Evolutionary conservation across 2,888 invertebrate genomes (phyloP), one percentile per base, ranked within the genome.

Genomic region (Cheilosia variabilis): DNA sequence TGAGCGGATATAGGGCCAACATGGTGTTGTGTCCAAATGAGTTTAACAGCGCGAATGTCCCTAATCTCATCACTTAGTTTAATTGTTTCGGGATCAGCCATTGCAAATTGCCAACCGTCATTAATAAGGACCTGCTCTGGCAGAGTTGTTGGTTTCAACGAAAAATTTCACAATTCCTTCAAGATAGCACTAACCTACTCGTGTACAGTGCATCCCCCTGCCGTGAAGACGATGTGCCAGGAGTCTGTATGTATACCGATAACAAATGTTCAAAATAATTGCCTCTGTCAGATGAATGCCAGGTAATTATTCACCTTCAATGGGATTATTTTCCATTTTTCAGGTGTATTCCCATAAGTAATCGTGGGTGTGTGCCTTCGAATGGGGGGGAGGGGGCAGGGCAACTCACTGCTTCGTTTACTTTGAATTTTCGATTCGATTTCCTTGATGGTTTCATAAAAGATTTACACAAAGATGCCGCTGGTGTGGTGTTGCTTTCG

Each of bases 281-380:
- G 86, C 86, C 76, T 41, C 62, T 68, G 86, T 86, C 86, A 81
- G 86, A 71, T 68, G 77, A 72, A 86, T 72, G 71, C 76, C 37
- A 81, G 76, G 72, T 81, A 86, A 81, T 86, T 86, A 86, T 81
- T 86, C 81, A 86, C 81, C 81, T 81, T 86, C 86, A 81, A 76
- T 86, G 72, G 71, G 76, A 86, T 76, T 68, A 76, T 80, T 86
- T 81, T 86, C 81, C 86, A 86, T 86, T 86, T 86, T 86, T 86
- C 86, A 86, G 86, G 86, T 81, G 72, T 65, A 75, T 66, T 75
- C 75, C 82, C 82, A 66, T 50, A 78, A 78, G 82, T 65, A 72
- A 65, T 76, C 63, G 45, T 58, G 34, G 34, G 58, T 34, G 72
- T 45, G 68, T 37, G 31, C 7, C 71, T 71, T 65, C 37, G 62